Evolutionary conservation across 2,113 vertebrate species (phyloP), one percentile per base, ranked within the genome.

Genomic region (Camarhynchus parvulus): DNA sequence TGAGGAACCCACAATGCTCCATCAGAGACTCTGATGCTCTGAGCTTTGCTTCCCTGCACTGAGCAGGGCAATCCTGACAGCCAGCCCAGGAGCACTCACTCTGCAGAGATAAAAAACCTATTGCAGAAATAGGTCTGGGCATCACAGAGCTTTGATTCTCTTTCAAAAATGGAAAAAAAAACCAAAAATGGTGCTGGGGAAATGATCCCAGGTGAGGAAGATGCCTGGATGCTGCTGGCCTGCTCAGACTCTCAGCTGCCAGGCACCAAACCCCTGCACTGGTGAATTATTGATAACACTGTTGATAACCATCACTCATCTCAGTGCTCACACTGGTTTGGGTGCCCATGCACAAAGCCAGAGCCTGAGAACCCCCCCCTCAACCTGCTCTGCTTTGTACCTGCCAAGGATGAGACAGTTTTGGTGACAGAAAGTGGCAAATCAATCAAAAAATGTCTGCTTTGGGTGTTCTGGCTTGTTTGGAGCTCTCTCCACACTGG

Each of bases 341-440:
- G 42, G 22, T 15, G 49, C 19, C 56, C 1, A 0, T 3, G 15
- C 6, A 2, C 13, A 22, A 53, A 33, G 7, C 2, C 72, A 42
- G 3, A 49, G 53, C 44, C 75, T 66, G 63, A 53, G 73, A 64
- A 50, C 8, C 4, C 4, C 23, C 22, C 37, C 4, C 27, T 28
- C 2, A 42, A 9, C 35, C 83, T 27, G 59, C 50, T 47, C 37
- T 2, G 5, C 61, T 39, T 25, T 14, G 15, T 21, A 33, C 39
- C 12, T 15, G 33, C 6, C 4, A 39, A 55, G 24, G 30, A 30
- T 2, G 11, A 80, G 50, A 28, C 14, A 0, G 1, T 17, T 75
- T n/a, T 30, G 13, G 31, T 5, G 58, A 33, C 25, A 47, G 53
- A 28, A 68, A 42, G n/a, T 3, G 28, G 28, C 20, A 69, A 52